A percentile compares a stretch with the other conserved stretches of the same genome.
Evolutionary conservation across 2,797 vertebrate genomes (phyloP).

Genomic region (Vireo griseus): DNA sequence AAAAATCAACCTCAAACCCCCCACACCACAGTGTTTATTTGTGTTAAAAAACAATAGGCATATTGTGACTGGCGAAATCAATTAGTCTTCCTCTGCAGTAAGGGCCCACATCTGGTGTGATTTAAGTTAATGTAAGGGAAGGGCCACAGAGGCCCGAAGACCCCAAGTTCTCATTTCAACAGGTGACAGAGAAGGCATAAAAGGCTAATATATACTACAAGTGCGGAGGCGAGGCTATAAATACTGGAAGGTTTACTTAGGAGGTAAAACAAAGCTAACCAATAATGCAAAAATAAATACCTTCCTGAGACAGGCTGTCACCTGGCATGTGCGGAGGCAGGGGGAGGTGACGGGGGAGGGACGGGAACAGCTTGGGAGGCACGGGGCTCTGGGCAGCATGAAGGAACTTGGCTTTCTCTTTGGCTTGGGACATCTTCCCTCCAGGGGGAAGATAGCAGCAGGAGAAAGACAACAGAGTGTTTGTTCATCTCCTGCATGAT

Average conservation of each 20-base stretch:
- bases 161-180: conserved; percentile 80
- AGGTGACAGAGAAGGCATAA: conserved; percentile 83
- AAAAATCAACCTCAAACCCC: not conserved
- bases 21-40: conserved; percentile 73
- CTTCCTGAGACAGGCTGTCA: conserved; percentile 47
- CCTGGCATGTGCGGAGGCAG: conserved; percentile 2
- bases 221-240: conserved; percentile 63
- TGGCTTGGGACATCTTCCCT: not conserved
- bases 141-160: conserved; percentile 67
- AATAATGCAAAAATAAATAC: conserved; percentile 66
- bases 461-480: not conserved
- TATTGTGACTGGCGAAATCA: conserved; percentile 84
- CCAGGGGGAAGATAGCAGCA: not conserved
- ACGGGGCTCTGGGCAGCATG: rapidly evolving
- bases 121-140: conserved; percentile 81
- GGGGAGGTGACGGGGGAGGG: not conserved
- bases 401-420: not conserved
- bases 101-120: conserved; percentile 90
- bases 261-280: conserved; percentile 63
- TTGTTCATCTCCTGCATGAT: not conserved
- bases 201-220: conserved; percentile 74
- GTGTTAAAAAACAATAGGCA: conserved; percentile 82
- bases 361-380: not conserved
- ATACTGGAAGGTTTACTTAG: conserved; percentile 62
- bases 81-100: conserved; percentile 82